Evolutionary conservation across 2,797 vertebrate species (phyloP), one percentile per base, ranked within the genome.

Genomic region (Falco naumanni): DNA sequence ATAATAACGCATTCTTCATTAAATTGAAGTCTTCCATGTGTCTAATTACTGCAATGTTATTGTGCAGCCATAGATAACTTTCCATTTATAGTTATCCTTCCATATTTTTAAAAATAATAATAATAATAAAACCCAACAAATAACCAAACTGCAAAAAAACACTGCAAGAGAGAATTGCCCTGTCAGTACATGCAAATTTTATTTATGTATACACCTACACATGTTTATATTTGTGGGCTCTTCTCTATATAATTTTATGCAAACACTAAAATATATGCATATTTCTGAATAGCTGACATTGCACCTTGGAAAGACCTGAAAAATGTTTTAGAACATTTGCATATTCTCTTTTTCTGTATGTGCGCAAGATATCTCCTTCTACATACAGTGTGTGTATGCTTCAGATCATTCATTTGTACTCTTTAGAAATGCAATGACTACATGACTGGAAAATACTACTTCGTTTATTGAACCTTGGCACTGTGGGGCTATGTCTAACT

Each of bases 211-310:
- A 70, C 4, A 64, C 13, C 37, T 74, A 74, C 28, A 17, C 9
- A 34, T 79, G 24, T 47, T 91, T 89, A 63, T 77, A 72, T 75
- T 92, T 91, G 18, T 68, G 7, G 45, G 5, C 26, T 76, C 5
- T n/a, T 81, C 16, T 87, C 74, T 87, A 53, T 81, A 39, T 69
- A 87, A 39, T 22, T 84, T 65, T 84, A 82, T 61, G 33, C 84
- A 84, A 96, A 72, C 26, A 76, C 8, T 92, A 64, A 91, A 87
- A 78, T 56, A 28, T 29, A 76, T 91, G 18, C 37, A 75, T 93
- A 93, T 90, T 90, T 93, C 90, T 93, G 37, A 88, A 57, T 50
- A 78, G 16, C 7, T 91, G 64, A 77, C 54, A 56, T 24, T 83
- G 33, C 26, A 31, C 48, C 65, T 88, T 64, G 25, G 34, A 79